Evolutionary conservation across 1,140 invertebrate species (phyloP), one percentile per base, ranked within the genome.

Genomic region (Drosophila melanogaster): DNA sequence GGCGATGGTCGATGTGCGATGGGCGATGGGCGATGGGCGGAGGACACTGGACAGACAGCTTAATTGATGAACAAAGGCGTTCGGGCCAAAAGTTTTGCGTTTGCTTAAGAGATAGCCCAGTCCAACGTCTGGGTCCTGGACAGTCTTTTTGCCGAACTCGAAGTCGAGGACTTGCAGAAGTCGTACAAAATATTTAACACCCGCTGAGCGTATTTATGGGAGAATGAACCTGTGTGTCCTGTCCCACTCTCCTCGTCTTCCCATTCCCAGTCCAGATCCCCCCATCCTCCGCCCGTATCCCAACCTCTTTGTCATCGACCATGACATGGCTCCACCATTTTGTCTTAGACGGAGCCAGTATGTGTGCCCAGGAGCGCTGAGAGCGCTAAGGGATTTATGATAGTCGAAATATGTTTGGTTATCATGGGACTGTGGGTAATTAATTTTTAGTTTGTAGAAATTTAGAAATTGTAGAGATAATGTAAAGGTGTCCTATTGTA

Each of bases 171-270:
- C 79, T 87, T 86, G 83, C 83, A 86, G 79, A 86, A 86, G 83
- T 83, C 83, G 83, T 86, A 86, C 83, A 87, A 76, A 86, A 86
- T 86, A 86, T 86, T 86, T 86, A 86, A 85, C 84, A 86, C 89
- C 89, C 85, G 89, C 89, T 91, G 89, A 56, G 89, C 77, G 67
- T 80, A 84, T 91, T 91, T 91, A 90, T 91, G 89, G 89, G 89
- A 91, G 90, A 91, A 89, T 91, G 89, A 91, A 91, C 89, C 89
- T 91, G 89, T 85, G 77, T 75, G 72, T 75, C 72, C 53, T 75
- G 71, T 76, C 61, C 53, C 66, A 49, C 69, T 57, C 57, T 72
- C 49, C 47, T 41, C 54, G 43, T 50, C 71, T 54, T 30, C 19
- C 38, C 65, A n/a, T 47, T 44, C 54, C 46, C 61, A 26, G 26